Percentiles rank a stretch among this genome's conserved stretches.
Evolutionary conservation across 2,113 vertebrate genomes (phyloP).

Genomic region (Hylia prasina): DNA sequence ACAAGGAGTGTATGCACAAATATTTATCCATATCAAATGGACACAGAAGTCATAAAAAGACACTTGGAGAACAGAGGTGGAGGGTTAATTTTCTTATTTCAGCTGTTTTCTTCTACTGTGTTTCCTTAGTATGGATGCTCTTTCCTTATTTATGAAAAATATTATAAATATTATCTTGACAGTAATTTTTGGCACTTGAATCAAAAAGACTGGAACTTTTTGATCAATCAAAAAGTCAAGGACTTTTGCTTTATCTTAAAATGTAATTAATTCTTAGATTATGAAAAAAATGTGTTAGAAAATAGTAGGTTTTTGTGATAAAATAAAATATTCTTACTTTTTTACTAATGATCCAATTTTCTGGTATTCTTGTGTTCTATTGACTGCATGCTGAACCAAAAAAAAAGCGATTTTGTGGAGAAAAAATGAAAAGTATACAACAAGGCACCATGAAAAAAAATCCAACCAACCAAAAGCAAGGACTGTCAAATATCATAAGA

Average conservation of each 20-base stretch:
- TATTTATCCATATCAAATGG: background rate
- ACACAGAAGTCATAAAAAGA: background rate
- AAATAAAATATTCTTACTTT: background rate
- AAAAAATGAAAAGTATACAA: fast-evolving
- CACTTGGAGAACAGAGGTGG: background rate
- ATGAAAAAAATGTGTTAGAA: background rate
- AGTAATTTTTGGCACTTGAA: background rate
- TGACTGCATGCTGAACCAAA: background rate
- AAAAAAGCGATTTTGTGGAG: background rate
- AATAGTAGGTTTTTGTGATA: background rate
- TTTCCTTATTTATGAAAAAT: background rate
- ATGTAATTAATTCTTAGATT: background rate
- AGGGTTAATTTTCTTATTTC: background rate
- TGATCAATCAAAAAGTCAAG: too few species aligned
- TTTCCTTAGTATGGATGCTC: background rate
- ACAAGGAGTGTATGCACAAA: background rate
- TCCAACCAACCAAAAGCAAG: fast-evolving
- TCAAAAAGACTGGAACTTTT: background rate
- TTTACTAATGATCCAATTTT: background rate
- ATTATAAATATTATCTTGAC: background rate
- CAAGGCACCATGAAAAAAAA: too few species aligned
- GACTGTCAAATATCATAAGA: background rate
- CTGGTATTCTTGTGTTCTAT: background rate
- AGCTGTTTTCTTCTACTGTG: background rate
- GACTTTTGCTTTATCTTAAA: background rate